Evolutionary conservation across 2,113 vertebrate species (phyloP).

Genomic region (Orthonyx spaldingii): DNA sequence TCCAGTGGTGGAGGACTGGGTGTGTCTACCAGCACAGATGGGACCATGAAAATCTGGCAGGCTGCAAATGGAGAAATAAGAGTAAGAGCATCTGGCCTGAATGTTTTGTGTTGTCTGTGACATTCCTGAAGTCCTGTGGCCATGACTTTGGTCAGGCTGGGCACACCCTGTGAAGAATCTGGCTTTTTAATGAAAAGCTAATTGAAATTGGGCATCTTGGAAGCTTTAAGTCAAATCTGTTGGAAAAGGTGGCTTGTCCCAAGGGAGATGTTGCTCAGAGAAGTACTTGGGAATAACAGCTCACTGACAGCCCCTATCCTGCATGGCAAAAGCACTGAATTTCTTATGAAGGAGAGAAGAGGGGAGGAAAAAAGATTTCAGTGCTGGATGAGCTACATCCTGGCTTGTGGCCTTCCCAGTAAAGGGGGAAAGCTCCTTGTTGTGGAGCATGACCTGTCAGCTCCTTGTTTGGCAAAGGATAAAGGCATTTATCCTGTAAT

Average conservation of each 20-base stretch:
- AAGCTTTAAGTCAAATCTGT: neutral
- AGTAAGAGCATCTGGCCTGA: constrained; percentile 56
- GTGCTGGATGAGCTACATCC: neutral
- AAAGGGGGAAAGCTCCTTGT: neutral
- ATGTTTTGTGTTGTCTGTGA: neutral
- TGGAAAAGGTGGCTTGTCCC: neutral
- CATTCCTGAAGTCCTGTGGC: neutral
- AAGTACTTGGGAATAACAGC: neutral
- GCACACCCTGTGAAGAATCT: neutral
- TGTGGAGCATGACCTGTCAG: neutral
- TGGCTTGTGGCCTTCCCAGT: neutral
- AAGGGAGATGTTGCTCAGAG: neutral
- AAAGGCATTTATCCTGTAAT: neutral
- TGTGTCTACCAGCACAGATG: constrained; percentile 73
- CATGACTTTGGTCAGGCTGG: neutral
- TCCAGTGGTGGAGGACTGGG: constrained; percentile 77
- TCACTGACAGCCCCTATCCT: neutral
- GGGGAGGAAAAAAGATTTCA: neutral
- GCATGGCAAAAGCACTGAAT: neutral
- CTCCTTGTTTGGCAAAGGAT: neutral
- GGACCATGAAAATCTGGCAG: constrained; percentile 81
- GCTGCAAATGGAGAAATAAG: constrained; percentile 77
- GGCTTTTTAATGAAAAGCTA: neutral
- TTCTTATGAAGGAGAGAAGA: neutral
- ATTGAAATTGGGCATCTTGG: neutral